Evolutionary conservation across 2,888 invertebrate genomes (phyloP).

Genomic region (Aelia acuminata): DNA sequence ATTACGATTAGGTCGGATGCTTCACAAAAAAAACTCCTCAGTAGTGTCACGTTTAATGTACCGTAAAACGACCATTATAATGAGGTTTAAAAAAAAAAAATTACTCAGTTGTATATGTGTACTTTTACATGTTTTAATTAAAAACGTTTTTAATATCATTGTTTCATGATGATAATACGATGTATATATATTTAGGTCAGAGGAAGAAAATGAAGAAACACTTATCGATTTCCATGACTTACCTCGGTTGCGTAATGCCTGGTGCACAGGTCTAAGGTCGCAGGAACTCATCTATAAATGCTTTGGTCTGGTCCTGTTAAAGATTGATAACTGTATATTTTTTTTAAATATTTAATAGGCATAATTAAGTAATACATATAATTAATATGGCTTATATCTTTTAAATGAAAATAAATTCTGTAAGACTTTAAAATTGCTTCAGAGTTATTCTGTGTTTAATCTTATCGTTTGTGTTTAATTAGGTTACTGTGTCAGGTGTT

Average conservation of each 20-base stretch:
- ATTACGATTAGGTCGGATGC: not conserved
- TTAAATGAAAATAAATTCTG: no score
- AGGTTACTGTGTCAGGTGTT: not conserved
- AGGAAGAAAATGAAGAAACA: not conserved
- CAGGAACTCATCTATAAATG: not conserved
- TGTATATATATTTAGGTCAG: not conserved
- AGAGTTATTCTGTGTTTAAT: not conserved
- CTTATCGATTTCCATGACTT: constrained; percentile 22
- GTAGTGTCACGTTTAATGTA: not conserved
- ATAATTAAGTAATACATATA: no score
- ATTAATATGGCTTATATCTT: no score
- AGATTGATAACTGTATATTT: not conserved
- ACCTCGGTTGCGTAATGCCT: not conserved
- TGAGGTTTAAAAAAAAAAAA: not conserved
- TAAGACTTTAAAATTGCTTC: not conserved
- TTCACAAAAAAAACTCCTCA: not conserved
- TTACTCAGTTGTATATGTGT: no score
- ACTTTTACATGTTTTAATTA: no score
- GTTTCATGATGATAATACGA: not conserved
- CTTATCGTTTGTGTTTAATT: not conserved
- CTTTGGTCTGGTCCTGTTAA: not conserved
- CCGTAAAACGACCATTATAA: not conserved
- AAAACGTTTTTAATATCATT: no score
- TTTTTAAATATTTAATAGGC: no score
- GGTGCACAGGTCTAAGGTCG: not conserved